phyloP scores from a whole-genome alignment of 2,888 invertebrate genomes.

The Agrotis clavis region DNA sequence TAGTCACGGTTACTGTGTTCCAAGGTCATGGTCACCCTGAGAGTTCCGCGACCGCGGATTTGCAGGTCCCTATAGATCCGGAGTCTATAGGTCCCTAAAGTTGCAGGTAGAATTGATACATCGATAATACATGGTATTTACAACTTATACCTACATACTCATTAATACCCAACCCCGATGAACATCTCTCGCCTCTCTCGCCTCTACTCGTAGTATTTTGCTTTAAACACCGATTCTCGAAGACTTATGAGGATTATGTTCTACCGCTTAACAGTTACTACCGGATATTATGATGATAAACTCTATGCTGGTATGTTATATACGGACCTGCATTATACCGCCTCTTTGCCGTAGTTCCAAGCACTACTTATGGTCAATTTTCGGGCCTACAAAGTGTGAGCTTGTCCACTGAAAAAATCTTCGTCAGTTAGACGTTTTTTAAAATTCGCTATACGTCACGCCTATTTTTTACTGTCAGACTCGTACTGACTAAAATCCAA shows the following conservation, averaged over 20 bases:
- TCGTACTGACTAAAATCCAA: no score
- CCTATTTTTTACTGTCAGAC: no score
- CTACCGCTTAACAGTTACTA: neutral
- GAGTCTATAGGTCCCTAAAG: no score
- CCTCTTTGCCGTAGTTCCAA: neutral
- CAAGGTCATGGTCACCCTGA: no score
- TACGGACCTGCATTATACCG: neutral
- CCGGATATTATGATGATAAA: conserved; percentile 9
- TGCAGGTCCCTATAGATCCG: no score
- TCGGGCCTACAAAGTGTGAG: neutral
- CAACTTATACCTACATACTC: neutral
- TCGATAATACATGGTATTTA: neutral
- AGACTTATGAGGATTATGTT: conserved; percentile 19
- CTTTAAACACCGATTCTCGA: neutral
- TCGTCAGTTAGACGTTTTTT: no score
- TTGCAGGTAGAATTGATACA: neutral
- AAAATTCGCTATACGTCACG: no score
- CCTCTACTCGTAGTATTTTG: neutral
- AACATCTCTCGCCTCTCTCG: neutral
- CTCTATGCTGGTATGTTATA: neutral
- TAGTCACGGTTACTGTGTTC: no score
- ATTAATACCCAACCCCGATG: neutral
- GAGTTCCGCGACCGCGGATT: no score
- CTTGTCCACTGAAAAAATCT: neutral
- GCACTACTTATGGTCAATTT: no score